Conservation (phyloP, 53 echinoderm and acorn worm genomes). For the Arbacia lixula region DNA sequence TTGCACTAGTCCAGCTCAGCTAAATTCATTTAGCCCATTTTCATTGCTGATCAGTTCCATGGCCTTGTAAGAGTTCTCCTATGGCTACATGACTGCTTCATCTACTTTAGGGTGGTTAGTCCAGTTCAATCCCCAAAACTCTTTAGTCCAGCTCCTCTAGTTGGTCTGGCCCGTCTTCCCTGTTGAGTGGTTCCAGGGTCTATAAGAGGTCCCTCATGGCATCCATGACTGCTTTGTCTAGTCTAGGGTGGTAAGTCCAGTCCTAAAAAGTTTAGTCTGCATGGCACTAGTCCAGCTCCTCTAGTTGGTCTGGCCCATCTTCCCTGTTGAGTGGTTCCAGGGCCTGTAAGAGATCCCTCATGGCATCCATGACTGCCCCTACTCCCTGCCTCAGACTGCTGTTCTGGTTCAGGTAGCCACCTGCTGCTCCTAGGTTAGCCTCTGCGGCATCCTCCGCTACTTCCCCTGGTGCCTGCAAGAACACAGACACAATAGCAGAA, state of each 20-base stretch:
- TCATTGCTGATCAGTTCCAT: no score
- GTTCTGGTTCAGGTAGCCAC: slow-evolving; percentile 82
- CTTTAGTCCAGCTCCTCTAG: slow-evolving; percentile 63
- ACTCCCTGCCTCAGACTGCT: slow-evolving; percentile 85
- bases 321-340: slow-evolving; percentile 58
- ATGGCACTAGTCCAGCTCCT: background rate
- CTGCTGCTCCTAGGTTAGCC: slow-evolving; percentile 69
- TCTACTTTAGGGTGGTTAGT: no score
- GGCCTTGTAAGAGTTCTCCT: no score
- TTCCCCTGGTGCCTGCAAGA: slow-evolving; percentile 70
- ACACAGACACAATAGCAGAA: no score
- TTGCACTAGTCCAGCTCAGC: no score
- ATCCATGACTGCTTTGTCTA: slow-evolving; percentile 69
- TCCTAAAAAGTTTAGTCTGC: no score
- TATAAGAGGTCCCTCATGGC: slow-evolving; percentile 84
- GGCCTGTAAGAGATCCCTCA: slow-evolving; percentile 86
- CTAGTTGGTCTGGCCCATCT: slow-evolving; percentile 10
- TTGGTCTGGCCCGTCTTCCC: slow-evolving; percentile 36
- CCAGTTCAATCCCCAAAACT: no score
- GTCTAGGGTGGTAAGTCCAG: no score
- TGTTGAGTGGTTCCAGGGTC: slow-evolving; percentile 57
- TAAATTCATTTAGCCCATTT: no score
- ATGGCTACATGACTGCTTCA: no score
- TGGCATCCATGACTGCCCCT: slow-evolving; percentile 87
- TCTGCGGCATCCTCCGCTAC: background rate